A percentile compares a stretch with the other conserved stretches of the same genome.
phyloP scores from a whole-genome alignment of 2,113 vertebrate genomes.

The Podarcis raffonei region DNA sequence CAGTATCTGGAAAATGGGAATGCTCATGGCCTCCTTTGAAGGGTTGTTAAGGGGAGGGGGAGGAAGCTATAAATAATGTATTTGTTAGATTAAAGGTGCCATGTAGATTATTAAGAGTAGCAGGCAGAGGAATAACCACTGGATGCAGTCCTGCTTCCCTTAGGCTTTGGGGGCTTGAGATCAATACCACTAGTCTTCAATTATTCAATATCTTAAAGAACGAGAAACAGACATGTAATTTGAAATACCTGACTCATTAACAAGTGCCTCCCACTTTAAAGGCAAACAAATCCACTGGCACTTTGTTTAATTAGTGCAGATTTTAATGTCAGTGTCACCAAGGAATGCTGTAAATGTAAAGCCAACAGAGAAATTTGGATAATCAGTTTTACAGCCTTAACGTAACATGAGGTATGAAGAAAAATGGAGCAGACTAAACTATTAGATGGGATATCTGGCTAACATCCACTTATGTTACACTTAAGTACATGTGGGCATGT shows the following conservation, averaged over 20 bases:
- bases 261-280: background rate
- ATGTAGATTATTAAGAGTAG: background rate
- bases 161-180: background rate
- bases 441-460: background rate
- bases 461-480: background rate
- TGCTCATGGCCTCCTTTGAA: background rate
- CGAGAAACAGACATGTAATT: background rate
- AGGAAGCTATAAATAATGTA: background rate
- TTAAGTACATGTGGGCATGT: background rate
- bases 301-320: background rate
- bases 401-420: background rate
- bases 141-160: background rate
- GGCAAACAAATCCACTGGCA: background rate
- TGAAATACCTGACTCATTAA: background rate
- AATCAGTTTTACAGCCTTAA: slow-evolving; percentile 40
- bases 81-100: background rate
- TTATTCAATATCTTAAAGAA: background rate
- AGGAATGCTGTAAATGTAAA: background rate
- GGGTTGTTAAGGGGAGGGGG: background rate
- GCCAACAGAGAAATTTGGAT: background rate
- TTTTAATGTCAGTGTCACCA: slow-evolving; percentile 22
- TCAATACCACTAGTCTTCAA: background rate
- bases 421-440: background rate
- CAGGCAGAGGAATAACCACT: background rate
- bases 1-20: background rate